A percentile compares a stretch with the other conserved stretches of the same genome.
These are phyloP conservation scores for Podarcis lilfordi DNA, from an alignment of 2,797 vertebrate species.

Conservation along the genomic window DNA sequence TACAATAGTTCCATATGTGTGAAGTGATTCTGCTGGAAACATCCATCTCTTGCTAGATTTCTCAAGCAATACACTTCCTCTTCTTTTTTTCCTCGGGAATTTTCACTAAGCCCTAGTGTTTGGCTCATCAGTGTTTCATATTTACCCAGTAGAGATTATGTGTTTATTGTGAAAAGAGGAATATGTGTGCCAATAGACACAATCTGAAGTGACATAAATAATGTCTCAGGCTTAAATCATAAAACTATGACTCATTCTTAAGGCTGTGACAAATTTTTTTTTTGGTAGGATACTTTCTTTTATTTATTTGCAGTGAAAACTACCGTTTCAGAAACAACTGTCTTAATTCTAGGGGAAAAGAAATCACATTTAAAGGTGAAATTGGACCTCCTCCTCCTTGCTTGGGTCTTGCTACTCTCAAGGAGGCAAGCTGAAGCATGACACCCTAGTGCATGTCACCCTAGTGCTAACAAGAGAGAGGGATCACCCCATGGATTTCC, in stretches of 20 bases:
- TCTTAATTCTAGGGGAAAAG: neutral
- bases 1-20: neutral
- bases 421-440: neutral
- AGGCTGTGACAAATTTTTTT: neutral
- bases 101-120: neutral
- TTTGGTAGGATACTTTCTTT: neutral
- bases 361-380: neutral
- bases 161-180: constrained; percentile 21
- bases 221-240: neutral
- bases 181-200: neutral
- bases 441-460: neutral
- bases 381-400: neutral
- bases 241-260: neutral
- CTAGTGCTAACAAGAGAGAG: neutral
- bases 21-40: constrained; percentile 20
- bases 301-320: neutral
- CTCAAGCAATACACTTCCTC: constrained; percentile 23
- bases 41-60: neutral
- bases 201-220: neutral
- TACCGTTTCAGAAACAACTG: neutral
- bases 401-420: neutral
- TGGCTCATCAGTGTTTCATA: constrained; percentile 8
- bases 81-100: neutral
- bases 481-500: neutral
- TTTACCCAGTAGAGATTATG: neutral